Conservation (phyloP, 2,797 vertebrate species). For the Acipenser oxyrinchus region DNA sequence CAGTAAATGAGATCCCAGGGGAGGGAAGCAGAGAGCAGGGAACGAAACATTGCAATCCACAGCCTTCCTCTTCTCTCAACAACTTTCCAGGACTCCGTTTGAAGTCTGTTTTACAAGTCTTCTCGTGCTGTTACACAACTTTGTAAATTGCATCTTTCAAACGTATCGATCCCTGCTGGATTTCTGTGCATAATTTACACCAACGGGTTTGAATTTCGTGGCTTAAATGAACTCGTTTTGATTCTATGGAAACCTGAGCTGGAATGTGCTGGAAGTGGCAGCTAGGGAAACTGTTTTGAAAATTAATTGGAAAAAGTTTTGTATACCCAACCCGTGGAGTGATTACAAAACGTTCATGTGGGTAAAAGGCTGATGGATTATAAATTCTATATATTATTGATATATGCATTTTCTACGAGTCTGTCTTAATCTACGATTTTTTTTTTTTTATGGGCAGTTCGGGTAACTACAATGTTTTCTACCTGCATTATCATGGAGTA, state of each 20-base stretch:
- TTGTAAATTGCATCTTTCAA: conserved; percentile 21
- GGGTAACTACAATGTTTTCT: no score
- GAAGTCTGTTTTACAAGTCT: conserved; percentile 4
- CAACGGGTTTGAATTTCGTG: conserved; percentile 38
- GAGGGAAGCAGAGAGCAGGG: conserved; percentile 52
- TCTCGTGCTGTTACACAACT: conserved; percentile 13
- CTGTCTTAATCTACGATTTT: no score
- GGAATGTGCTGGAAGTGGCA: conserved; percentile 20
- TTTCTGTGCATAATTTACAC: conserved; percentile 20
- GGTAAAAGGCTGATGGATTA: no score
- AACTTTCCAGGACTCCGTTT: conserved; percentile 16
- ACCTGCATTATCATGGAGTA: no score
- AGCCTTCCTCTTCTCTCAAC: conserved; percentile 37
- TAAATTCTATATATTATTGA: no score
- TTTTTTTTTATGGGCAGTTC: no score
- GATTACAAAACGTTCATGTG: no score
- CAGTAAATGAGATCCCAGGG: conserved; percentile 68
- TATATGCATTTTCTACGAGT: no score
- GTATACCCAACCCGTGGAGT: no score
- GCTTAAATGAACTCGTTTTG: conserved; percentile 23
- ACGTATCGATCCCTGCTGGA: conserved; percentile 17
- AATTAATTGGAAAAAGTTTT: no score
- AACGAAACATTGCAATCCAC: conserved; percentile 48
- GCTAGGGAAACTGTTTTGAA: not conserved
- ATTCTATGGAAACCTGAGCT: conserved; percentile 30